These are phyloP conservation scores for Rutpela maculata DNA, from an alignment of 2,888 invertebrate genomes.

Conservation along the genomic window DNA sequence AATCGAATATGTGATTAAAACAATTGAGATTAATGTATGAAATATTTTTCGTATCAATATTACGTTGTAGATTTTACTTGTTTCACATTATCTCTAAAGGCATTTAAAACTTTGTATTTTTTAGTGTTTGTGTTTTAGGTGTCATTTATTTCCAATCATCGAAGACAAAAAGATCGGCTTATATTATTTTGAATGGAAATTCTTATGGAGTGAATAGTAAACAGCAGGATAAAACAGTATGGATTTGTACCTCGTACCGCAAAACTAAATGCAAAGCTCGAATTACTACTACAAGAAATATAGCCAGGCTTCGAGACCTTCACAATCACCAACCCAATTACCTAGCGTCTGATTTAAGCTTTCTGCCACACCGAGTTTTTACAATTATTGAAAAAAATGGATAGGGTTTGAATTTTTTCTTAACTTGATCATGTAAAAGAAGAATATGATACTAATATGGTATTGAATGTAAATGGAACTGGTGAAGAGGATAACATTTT, in stretches of 20 bases:
- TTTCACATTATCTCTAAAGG: no score
- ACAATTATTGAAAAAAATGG: slow-evolving; percentile 39
- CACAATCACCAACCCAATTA: slow-evolving; percentile 58
- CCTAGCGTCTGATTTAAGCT: slow-evolving; percentile 45
- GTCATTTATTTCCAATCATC: slow-evolving; percentile 49
- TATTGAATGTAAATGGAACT: no score
- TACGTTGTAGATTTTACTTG: no score
- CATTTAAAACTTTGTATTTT: neutral
- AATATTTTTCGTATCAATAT: no score
- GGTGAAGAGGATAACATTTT: no score
- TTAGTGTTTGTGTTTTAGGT: slow-evolving; percentile 11
- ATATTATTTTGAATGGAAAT: slow-evolving; percentile 58
- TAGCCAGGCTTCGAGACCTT: slow-evolving; percentile 44
- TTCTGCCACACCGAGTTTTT: slow-evolving; percentile 50
- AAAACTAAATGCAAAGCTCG: slow-evolving; percentile 58
- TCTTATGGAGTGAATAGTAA: slow-evolving; percentile 56
- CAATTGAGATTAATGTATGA: no score
- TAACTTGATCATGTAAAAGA: no score
- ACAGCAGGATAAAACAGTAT: slow-evolving; percentile 55
- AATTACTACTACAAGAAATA: slow-evolving; percentile 56
- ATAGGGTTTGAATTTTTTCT: neutral
- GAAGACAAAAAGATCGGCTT: slow-evolving; percentile 57
- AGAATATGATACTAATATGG: no score
- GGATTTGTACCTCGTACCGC: slow-evolving; percentile 61
- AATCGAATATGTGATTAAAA: no score